Conservation (phyloP, 2,888 invertebrate species). For the Spicauda simplicius region DNA sequence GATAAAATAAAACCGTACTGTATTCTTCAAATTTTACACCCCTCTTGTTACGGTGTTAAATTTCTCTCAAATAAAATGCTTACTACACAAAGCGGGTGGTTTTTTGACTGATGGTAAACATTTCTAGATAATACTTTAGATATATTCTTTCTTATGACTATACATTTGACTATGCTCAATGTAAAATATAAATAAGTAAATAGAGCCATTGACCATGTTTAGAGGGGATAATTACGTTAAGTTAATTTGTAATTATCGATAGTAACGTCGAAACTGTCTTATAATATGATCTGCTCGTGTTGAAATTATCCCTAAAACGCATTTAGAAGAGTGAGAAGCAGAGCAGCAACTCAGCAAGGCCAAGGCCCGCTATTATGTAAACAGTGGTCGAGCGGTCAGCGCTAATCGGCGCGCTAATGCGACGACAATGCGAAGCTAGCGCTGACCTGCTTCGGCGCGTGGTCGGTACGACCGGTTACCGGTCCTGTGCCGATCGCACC, state of each 20-base stretch:
- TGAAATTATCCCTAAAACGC: too few relatives aligned
- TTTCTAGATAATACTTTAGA: not conserved
- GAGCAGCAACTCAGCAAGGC: slow-evolving; percentile 52
- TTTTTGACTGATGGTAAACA: slow-evolving; percentile 6
- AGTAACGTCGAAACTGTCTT: too few relatives aligned
- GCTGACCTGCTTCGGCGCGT: slow-evolving; percentile 11
- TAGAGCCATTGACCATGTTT: too few relatives aligned
- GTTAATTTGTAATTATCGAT: too few relatives aligned
- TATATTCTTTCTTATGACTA: not conserved
- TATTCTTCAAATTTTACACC: not conserved
- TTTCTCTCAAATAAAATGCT: slow-evolving; percentile 11
- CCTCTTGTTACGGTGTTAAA: slow-evolving; percentile 6
- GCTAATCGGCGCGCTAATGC: slow-evolving; percentile 57
- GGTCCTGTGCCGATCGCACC: not conserved
- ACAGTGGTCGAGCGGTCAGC: slow-evolving; percentile 52
- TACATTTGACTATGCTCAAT: too few relatives aligned
- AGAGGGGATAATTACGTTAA: too few relatives aligned
- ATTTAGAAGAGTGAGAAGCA: not conserved
- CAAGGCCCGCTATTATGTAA: slow-evolving; percentile 68
- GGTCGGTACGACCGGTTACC: not conserved
- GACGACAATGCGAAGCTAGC: slow-evolving; percentile 41
- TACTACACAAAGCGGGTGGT: not conserved
- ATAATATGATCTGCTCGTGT: too few relatives aligned
- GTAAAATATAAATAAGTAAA: too few relatives aligned
- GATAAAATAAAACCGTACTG: not conserved